A percentile compares a stretch with the other conserved stretches of the same genome.
phyloP scores from a whole-genome alignment of 2,113 vertebrate species.

The Verasper variegatus region DNA sequence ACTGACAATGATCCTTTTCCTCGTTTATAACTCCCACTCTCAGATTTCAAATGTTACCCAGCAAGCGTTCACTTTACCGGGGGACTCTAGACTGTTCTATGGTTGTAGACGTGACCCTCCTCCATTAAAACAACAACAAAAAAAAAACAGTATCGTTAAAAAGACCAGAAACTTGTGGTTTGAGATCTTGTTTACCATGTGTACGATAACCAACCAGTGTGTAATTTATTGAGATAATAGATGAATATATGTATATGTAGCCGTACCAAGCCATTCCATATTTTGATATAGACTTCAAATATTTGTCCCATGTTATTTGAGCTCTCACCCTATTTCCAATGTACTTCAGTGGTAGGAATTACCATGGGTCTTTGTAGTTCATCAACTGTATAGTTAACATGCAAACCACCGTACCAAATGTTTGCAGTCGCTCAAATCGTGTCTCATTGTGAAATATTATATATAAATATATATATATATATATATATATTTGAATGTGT shows the following conservation, averaged over 20 bases:
- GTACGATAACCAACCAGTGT: constrained; percentile 73
- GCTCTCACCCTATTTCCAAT: constrained; percentile 61
- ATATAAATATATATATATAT: constrained; percentile 40
- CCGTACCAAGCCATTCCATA: constrained; percentile 75
- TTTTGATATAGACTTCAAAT: constrained; percentile 77
- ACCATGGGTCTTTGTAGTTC: constrained; percentile 66
- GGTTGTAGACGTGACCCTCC: constrained; percentile 53
- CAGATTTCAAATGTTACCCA: constrained; percentile 55
- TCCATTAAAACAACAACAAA: constrained; percentile 3
- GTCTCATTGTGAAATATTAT: constrained; percentile 76
- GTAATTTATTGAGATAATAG: constrained; percentile 74
- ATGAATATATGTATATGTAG: constrained; percentile 78
- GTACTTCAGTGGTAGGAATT: constrained; percentile 74
- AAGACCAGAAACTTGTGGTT: constrained; percentile 89
- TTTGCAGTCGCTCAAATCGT: constrained; percentile 66
- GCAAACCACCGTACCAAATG: constrained; percentile 71
- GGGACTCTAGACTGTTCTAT: constrained; percentile 76
- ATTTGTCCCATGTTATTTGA: constrained; percentile 63
- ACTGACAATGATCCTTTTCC: constrained; percentile 56
- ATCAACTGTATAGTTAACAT: constrained; percentile 61
- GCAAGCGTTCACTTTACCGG: constrained; percentile 61
- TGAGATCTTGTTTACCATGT: constrained; percentile 81
- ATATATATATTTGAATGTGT: constrained; percentile 75
- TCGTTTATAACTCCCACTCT: constrained; percentile 55
- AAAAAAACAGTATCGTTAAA: constrained; percentile 58